Evolutionary conservation across 2,113 vertebrate genomes (phyloP), one percentile per base, ranked within the genome.

Genomic region (Kryptolebias marmoratus): DNA sequence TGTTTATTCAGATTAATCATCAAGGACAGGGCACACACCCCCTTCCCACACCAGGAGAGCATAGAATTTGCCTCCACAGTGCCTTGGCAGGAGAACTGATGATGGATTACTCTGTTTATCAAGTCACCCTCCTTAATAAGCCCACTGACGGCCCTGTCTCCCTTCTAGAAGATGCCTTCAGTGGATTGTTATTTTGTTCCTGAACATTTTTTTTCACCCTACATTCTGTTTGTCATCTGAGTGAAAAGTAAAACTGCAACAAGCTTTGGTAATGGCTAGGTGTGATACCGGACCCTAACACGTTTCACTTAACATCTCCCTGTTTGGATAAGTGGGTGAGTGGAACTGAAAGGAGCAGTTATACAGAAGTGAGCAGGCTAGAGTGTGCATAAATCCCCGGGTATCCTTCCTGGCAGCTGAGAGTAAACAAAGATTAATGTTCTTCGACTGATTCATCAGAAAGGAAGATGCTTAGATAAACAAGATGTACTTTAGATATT

Each of bases 1-100:
- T 91, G 90, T 94, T 92, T 92, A 92, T 91, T 91, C 85, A 90
- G 87, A 93, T 93, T 84, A 93, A 93, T 93, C 90, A 92, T 88
- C 82, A 81, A 89, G 87, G 90, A 92, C 89, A 84, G 86, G 80
- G 73, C 69, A 27, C 18, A 69, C 75, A 44, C 47, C 53, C 3
- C 44, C 30, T 39, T n/a, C 75, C 42, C 67, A 60, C 45, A 87
- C 81, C 79, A 79, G 77, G 13, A 47, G 71, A 52, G 79, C 12
- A 2, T 73, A 62, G 75, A 73, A 87, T 90, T 71, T 80, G 81
- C 91, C 90, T 87, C 77, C 22, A 56, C 63, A 44, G 82, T 42
- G 73, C 73, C 73, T 77, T 77, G 74, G 85, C 66, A 71, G 55
- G 81, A 77, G 93, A 93, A 93, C 83, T 91, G 90, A 93, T 90